phyloP scores from a whole-genome alignment of 92 coral and sea anemone species.

The Epizoanthus stellaris region DNA sequence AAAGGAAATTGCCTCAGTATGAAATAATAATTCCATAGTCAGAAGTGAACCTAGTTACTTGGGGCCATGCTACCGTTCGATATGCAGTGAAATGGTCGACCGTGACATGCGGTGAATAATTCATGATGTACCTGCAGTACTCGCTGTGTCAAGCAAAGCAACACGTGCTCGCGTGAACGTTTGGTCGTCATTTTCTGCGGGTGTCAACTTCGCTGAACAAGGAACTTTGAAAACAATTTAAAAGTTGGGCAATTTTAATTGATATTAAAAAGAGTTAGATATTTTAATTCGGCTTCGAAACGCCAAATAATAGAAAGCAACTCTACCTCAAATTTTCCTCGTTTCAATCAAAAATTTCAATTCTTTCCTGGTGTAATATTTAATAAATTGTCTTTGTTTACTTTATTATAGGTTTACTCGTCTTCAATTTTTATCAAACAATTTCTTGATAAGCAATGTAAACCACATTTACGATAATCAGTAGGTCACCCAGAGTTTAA shows the following conservation, averaged over 20 bases:
- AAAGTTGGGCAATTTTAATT: neutral
- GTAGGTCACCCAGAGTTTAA: neutral
- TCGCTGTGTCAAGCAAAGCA: too few species aligned
- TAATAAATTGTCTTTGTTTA: neutral
- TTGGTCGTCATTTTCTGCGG: slow-evolving; percentile 3
- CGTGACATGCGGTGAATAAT: slow-evolving; percentile 4
- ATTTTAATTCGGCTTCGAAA: too few species aligned
- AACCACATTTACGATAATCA: neutral
- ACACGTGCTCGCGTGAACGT: neutral
- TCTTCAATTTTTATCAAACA: neutral
- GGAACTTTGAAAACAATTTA: neutral
- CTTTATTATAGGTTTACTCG: neutral
- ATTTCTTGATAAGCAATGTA: neutral
- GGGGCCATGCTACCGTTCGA: neutral
- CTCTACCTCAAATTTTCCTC: neutral
- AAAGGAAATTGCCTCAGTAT: too few species aligned
- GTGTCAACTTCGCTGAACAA: neutral
- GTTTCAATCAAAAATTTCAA: too few species aligned
- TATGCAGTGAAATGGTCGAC: neutral
- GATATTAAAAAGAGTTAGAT: too few species aligned
- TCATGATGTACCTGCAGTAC: neutral
- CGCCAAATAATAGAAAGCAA: slow-evolving; percentile 3
- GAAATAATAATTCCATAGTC: neutral
- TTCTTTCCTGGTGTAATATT: neutral
- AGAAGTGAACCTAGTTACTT: neutral